Conservation (phyloP, 2,113 vertebrate species). For the Esox niger region DNA sequence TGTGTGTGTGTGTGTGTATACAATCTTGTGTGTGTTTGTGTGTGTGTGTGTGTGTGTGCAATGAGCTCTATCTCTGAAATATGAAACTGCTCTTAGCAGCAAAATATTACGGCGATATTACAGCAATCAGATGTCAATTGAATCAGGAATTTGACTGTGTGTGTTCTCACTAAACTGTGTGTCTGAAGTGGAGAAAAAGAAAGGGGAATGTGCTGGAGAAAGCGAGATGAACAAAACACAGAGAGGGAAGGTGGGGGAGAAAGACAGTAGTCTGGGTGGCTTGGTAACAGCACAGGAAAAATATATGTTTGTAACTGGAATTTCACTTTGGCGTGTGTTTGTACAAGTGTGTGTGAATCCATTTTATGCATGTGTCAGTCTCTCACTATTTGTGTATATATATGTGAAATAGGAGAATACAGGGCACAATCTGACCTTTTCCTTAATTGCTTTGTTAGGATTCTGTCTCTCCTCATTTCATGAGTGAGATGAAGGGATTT, state of each 20-base stretch:
- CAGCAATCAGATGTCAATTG: too few relatives aligned
- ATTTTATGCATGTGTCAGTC: conserved; percentile 42
- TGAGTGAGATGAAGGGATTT: conserved; percentile 51
- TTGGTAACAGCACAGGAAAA: too few relatives aligned
- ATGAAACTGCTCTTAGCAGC: conserved; percentile 29
- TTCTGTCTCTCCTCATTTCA: conserved; percentile 61
- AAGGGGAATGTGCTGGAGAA: too few relatives aligned
- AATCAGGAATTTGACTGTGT: neutral
- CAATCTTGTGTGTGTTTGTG: neutral
- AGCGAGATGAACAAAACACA: too few relatives aligned
- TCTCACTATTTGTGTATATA: conserved; percentile 6
- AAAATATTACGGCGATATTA: conserved; percentile 35
- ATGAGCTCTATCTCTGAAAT: conserved; percentile 68
- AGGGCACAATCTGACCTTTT: conserved; percentile 74
- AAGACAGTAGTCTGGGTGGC: too few relatives aligned
- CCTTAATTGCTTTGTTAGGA: conserved; percentile 72
- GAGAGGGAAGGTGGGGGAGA: too few relatives aligned
- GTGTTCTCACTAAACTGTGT: conserved; percentile 43
- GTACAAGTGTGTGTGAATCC: conserved; percentile 66
- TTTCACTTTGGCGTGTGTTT: conserved; percentile 61
- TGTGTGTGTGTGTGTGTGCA: neutral
- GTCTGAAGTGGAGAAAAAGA: conserved; percentile 7
- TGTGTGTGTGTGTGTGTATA: neutral
- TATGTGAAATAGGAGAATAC: conserved; percentile 58
- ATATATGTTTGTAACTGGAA: neutral